A percentile compares a stretch with the other conserved stretches of the same genome.
Evolutionary conservation across 2,113 vertebrate species (phyloP).

Genomic region (Melanerpes formicivorus): DNA sequence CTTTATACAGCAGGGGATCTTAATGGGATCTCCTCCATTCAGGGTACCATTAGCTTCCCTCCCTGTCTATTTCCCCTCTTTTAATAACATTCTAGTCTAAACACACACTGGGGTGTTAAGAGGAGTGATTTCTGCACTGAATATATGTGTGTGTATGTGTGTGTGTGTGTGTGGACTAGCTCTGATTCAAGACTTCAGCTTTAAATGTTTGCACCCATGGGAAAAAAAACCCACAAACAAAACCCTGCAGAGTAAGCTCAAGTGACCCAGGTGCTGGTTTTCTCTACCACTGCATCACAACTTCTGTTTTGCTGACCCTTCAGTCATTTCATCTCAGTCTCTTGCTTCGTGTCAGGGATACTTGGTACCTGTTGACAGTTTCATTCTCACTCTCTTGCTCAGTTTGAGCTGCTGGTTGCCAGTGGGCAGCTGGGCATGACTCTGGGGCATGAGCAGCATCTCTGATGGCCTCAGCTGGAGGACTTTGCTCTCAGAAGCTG

Average conservation of each 20-base stretch:
- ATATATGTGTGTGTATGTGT: no score
- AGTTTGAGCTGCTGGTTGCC: not conserved
- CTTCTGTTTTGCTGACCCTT: not conserved
- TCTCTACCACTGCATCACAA: not conserved
- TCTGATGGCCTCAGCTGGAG: not conserved
- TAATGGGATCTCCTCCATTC: slow-evolving; percentile 40
- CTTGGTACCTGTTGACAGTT: not conserved
- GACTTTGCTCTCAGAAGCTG: not conserved
- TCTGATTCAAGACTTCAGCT: not conserved
- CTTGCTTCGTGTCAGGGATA: not conserved
- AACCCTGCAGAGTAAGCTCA: not conserved
- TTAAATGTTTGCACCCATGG: not conserved
- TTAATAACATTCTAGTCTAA: slow-evolving; percentile 44
- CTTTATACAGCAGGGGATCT: slow-evolving; percentile 44
- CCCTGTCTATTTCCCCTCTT: not conserved
- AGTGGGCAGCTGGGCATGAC: not conserved
- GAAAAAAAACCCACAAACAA: not conserved
- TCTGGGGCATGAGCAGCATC: not conserved
- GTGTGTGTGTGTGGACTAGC: not conserved
- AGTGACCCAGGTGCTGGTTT: not conserved
- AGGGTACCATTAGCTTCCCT: slow-evolving; percentile 42
- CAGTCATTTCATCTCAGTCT: not conserved
- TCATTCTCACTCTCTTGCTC: not conserved
- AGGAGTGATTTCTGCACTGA: slow-evolving; percentile 9
- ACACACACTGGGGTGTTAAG: slow-evolving; percentile 30